Evolutionary conservation across 2,888 invertebrate genomes (phyloP).

Genomic region (Periphyllus acericola): DNA sequence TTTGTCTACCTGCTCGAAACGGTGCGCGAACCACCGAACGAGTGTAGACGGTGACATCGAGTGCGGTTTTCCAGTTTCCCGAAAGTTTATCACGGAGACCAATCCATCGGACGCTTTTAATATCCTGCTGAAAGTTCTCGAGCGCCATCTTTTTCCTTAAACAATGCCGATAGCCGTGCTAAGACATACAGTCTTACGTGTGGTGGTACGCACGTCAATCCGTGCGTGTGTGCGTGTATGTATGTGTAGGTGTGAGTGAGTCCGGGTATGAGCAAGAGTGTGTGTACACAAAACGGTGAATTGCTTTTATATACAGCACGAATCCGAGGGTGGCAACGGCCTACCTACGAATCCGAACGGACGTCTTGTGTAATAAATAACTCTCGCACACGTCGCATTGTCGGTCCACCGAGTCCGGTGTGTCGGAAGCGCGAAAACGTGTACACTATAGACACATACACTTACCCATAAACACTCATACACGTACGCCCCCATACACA

Average conservation of each 20-base stretch:
- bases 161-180: background rate
- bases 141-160: background rate
- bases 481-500: too few relatives aligned
- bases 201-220: too few relatives aligned
- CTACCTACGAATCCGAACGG: background rate
- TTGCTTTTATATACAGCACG: background rate
- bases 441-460: background rate
- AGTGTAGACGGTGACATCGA: too few relatives aligned
- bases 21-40: too few relatives aligned
- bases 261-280: background rate
- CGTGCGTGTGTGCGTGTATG: background rate
- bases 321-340: background rate
- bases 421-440: background rate
- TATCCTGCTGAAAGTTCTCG: background rate
- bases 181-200: too few relatives aligned
- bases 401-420: background rate
- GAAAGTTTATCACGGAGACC: too few relatives aligned
- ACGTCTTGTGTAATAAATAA: constrained; percentile 28
- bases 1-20: too few relatives aligned
- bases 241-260: background rate
- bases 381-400: background rate
- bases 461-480: background rate
- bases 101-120: background rate
- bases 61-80: too few relatives aligned
- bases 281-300: background rate